Evolutionary conservation across 2,113 vertebrate genomes (phyloP).

Genomic region (Tautogolabrus adspersus): DNA sequence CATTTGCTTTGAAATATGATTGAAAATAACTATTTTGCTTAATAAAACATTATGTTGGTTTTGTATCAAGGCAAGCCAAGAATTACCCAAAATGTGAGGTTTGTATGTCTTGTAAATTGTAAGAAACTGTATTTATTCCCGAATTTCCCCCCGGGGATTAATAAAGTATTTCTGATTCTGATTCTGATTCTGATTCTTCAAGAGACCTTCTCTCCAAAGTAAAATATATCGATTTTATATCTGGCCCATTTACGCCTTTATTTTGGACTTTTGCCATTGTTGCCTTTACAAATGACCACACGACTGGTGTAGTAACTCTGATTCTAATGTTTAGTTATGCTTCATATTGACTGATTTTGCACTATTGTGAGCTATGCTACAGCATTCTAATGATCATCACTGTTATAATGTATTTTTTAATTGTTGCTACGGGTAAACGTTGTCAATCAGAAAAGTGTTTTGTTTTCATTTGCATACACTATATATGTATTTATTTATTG

Average conservation of each 20-base stretch:
- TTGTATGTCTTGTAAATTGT: not conserved
- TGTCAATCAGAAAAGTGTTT: not conserved
- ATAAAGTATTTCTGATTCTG: too few species aligned
- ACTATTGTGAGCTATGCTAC: not conserved
- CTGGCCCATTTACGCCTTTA: not conserved
- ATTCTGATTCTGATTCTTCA: too few species aligned
- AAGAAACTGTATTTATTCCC: conserved; percentile 1
- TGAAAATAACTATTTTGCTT: not conserved
- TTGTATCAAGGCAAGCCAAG: not conserved
- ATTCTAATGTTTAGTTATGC: not conserved
- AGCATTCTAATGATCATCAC: not conserved
- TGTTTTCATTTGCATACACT: not conserved
- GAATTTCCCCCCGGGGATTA: too few species aligned
- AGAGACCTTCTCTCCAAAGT: too few species aligned
- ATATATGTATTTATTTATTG: too few species aligned
- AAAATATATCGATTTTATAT: not conserved
- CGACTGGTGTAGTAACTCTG: not conserved
- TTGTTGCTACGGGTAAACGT: not conserved
- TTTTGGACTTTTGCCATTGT: not conserved
- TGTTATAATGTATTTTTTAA: not conserved
- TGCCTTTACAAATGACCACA: not conserved
- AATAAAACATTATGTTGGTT: not conserved
- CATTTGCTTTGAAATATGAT: not conserved
- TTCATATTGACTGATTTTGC: not conserved
- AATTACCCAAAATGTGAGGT: not conserved